These are phyloP conservation scores for Solen grandis DNA, from an alignment of 1,140 invertebrate species.

Conservation along the genomic window DNA sequence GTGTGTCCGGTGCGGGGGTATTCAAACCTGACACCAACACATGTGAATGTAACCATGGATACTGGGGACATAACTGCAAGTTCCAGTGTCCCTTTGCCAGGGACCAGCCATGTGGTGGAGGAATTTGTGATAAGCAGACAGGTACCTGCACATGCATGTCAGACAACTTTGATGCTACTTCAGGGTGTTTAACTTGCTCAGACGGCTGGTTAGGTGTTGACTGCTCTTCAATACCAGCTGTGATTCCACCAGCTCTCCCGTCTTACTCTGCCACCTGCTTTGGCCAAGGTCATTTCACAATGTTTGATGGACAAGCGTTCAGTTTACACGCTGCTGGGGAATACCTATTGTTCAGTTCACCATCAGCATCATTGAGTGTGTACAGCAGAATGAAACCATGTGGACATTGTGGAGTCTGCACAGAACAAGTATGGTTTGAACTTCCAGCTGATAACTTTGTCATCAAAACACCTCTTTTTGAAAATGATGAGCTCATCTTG, in stretches of 20 bases:
- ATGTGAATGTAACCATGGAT: conserved; percentile 56
- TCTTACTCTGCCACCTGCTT: conserved; percentile 48
- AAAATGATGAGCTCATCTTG: conserved; percentile 24
- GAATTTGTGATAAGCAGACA: conserved; percentile 30
- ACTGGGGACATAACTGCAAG: conserved; percentile 55
- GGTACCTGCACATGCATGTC: conserved; percentile 56
- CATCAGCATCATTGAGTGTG: conserved; percentile 17
- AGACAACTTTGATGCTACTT: conserved; percentile 40
- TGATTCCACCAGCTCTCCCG: conserved; percentile 3
- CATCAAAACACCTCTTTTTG: conserved; percentile 17
- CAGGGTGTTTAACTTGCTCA: conserved; percentile 47
- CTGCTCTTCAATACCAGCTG: conserved; percentile 43
- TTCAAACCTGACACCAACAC: conserved; percentile 23
- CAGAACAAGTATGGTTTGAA: conserved; percentile 46
- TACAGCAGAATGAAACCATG: conserved; percentile 42
- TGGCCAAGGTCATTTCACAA: conserved; percentile 55
- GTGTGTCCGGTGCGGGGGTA: conserved; percentile 48
- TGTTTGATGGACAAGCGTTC: conserved; percentile 62
- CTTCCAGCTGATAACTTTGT: conserved; percentile 28
- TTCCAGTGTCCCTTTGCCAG: conserved; percentile 41
- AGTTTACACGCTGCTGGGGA: conserved; percentile 52
- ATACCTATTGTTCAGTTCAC: conserved; percentile 44
- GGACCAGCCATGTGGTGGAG: conserved; percentile 44
- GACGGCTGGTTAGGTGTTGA: conserved; percentile 54
- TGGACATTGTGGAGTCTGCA: conserved; percentile 40